Evolutionary conservation across 2,113 vertebrate species (phyloP), one percentile per base, ranked within the genome.

Genomic region (Mus musculus): DNA sequence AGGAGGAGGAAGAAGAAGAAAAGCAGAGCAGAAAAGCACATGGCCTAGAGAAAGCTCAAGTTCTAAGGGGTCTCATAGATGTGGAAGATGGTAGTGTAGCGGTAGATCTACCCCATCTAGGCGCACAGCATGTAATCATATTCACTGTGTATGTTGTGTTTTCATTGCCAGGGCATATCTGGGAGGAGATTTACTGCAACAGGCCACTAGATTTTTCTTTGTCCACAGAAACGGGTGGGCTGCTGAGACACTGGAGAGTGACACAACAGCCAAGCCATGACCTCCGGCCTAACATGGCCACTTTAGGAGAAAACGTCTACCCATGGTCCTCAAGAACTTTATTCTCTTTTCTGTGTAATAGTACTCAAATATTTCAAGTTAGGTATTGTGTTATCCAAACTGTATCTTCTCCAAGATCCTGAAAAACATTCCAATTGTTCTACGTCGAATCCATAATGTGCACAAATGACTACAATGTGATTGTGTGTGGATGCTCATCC

Each of bases 321-420:
- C 56, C 5, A 42, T 86, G 17, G 52, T 36, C 69, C 42, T 2
- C 75, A 75, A 93, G 84, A 24, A 76, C 3, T 3, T 89, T 61
- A 88, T 56, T 91, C 20, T 75, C 19, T 88, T 76, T 94, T 39
- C 65, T 56, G 33, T 4, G 67, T 13, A 17, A 20, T 26, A 69
- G 22, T 46, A 86, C 10, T 93, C 72, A 91, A 78, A 49, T 72
- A 87, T 65, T 69, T 95, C 46, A 92, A 95, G 59, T n/a, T 8
- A 69, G 16, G 73, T 67, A 91, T 52, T 42, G 30, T 59, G 19
- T 46, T 89, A 9, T 20, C 52, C 6, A 49, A 69, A 36, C 36
- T 39, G 49, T 56, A 16, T 89, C 67, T 92, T 80, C 63, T 93
- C 30, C 56, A 69, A 93, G 7, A 20, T 78, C 22, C 81, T 88